These are phyloP conservation scores for Ectemnius cavifrons DNA, from an alignment of 2,888 invertebrate genomes.

Conservation along the genomic window DNA sequence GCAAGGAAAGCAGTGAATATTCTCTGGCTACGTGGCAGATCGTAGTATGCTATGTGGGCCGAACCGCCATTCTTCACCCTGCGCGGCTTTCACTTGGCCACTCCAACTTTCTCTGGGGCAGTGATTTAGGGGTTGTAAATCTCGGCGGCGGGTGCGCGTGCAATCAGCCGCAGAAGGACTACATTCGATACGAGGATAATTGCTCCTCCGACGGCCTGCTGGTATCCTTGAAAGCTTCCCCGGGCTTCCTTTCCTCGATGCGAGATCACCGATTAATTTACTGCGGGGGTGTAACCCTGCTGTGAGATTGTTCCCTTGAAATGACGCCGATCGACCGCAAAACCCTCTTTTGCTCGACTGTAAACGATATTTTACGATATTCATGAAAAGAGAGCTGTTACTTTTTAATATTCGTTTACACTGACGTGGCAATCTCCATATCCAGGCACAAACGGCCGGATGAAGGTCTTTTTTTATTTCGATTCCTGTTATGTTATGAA, in stretches of 20 bases:
- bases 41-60: too few species aligned
- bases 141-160: constrained; percentile 53
- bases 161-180: constrained; percentile 57
- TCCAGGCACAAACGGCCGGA: too few species aligned
- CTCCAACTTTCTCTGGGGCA: constrained; percentile 32
- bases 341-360: too few species aligned
- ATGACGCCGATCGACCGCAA: constrained; percentile 33
- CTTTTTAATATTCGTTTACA: too few species aligned
- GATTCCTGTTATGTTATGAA: too few species aligned
- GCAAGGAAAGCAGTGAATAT: constrained; percentile 52
- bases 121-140: constrained; percentile 69
- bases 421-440: too few species aligned
- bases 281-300: constrained; percentile 16
- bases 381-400: too few species aligned
- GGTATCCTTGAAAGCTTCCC: constrained; percentile 46
- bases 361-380: too few species aligned
- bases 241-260: constrained; percentile 23
- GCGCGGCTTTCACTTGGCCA: background rate
- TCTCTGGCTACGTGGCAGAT: background rate
- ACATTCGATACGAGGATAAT: constrained; percentile 62
- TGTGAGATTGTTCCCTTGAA: constrained; percentile 43
- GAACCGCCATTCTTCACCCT: background rate
- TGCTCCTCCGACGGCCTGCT: constrained; percentile 50
- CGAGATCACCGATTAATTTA: constrained; percentile 50
- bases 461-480: too few species aligned